Percentiles rank a stretch among this genome's conserved stretches.
Conservation (phyloP, 2,113 vertebrate genomes). For the Cyprinus carpio region DNA sequence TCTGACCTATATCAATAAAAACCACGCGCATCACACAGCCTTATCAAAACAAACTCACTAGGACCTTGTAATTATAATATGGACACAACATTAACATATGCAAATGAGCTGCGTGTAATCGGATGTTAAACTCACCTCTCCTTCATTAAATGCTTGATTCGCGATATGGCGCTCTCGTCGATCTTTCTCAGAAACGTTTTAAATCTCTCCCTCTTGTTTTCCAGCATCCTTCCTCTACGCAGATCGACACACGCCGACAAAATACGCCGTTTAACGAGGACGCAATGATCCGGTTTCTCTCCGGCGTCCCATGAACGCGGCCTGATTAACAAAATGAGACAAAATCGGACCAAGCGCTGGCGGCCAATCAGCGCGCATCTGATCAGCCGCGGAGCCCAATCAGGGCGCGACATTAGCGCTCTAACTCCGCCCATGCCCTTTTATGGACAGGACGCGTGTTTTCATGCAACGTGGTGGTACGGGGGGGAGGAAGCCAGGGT, state of each 20-base stretch:
- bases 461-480: background rate
- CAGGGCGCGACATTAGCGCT: constrained; percentile 40
- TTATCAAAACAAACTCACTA: background rate
- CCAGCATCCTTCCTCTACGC: constrained; percentile 75
- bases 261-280: constrained; percentile 59
- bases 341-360: constrained; percentile 74
- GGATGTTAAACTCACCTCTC: constrained; percentile 70
- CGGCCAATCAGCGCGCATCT: constrained; percentile 72
- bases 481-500: background rate
- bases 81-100: background rate
- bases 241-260: constrained; percentile 38
- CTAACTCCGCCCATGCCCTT: constrained; percentile 66
- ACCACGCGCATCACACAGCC: background rate
- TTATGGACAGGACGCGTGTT: constrained; percentile 57
- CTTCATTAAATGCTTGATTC: constrained; percentile 79
- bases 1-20: background rate
- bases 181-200: constrained; percentile 80
- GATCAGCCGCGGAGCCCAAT: constrained; percentile 71
- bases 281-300: constrained; percentile 10
- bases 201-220: constrained; percentile 77
- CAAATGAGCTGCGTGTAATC: background rate
- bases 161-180: constrained; percentile 78
- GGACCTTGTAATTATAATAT: background rate
- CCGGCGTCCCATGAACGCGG: constrained; percentile 47
- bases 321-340: constrained; percentile 73